Conservation (phyloP, 2,888 invertebrate genomes). For the Mythimna impura region DNA sequence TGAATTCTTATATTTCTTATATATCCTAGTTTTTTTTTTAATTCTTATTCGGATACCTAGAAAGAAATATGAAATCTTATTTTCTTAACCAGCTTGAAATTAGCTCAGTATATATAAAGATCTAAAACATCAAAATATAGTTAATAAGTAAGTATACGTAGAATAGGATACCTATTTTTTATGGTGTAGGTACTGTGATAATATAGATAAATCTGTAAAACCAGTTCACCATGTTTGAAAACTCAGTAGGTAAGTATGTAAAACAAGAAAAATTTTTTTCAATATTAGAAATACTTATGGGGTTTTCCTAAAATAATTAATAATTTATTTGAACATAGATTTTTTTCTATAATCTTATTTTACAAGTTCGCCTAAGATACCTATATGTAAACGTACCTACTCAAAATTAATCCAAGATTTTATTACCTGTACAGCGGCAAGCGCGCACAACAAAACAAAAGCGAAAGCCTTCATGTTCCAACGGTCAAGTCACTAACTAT, state of each 20-base stretch:
- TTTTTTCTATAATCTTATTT: neutral
- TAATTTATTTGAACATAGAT: no score
- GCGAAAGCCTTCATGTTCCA: slow-evolving; percentile 82
- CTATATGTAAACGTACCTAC: neutral
- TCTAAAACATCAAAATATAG: no score
- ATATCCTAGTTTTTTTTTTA: no score
- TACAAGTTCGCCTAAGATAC: neutral
- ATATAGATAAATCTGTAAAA: no score
- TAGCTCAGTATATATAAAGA: neutral
- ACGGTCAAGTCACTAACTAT: slow-evolving; percentile 65
- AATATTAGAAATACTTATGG: no score
- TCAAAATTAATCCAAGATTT: neutral
- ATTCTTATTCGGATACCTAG: neutral
- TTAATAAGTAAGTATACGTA: no score
- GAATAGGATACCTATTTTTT: no score
- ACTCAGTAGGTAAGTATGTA: no score
- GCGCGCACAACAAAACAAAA: slow-evolving; percentile 78
- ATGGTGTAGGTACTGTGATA: no score
- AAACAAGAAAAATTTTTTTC: no score
- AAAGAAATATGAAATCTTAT: no score
- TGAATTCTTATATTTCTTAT: neutral
- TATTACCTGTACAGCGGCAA: slow-evolving; percentile 80
- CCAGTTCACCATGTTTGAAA: neutral
- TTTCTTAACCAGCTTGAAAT: neutral
- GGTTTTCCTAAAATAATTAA: neutral